Base-by-base conservation (phyloP, 2,888 invertebrate species). In the Melikaiella ostensackeni region DNA sequence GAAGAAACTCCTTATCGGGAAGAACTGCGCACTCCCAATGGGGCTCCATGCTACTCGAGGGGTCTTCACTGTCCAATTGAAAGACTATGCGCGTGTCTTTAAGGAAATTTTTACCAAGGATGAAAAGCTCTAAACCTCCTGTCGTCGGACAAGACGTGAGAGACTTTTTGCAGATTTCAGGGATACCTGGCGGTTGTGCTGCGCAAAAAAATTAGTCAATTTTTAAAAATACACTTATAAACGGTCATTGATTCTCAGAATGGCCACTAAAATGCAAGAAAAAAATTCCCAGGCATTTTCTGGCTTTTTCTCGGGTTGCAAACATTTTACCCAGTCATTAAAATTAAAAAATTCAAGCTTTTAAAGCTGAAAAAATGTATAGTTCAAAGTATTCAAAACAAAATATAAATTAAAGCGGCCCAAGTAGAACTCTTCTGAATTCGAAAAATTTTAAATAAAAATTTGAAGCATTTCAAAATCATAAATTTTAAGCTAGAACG, bases 161-260 rank as follows among this genome's bases (percentile, higher is more conserved):
- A 0, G 97, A 98, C 91, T 97, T 97, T 90, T 97, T 97, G 89
- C 96, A 96, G 81, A 98, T 97, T 92, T 98, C 98, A 19, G 98
- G 98, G 75, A 97, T 95, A 77, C 98, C 98, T 2, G 97, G 97
- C 19, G 97, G 97, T 93, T 98, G 98, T 50, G 97, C 97, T 97
- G 90, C 33, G 19, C 21, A 70, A 27, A 16, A 74, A 70, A 74
- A 66, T 64, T 8, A 21, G 0, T 35, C 19, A 62, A 64, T 35
- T 19, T 19, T 7, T n/a, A 3, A 6, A 19, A 64, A 35, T 16
- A 0, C 21, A 27, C 24, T 27, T 27, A 1, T 55, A 55, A 55
- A 55, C 42, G 6, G 16, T 42, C 5, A 42, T 42, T 16, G 4
- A 42, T 16, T 42, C 42, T 42, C 42, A 42, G 16, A 0, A 5